Conservation (phyloP, 2,113 vertebrate genomes). For the Calonectris borealis region DNA sequence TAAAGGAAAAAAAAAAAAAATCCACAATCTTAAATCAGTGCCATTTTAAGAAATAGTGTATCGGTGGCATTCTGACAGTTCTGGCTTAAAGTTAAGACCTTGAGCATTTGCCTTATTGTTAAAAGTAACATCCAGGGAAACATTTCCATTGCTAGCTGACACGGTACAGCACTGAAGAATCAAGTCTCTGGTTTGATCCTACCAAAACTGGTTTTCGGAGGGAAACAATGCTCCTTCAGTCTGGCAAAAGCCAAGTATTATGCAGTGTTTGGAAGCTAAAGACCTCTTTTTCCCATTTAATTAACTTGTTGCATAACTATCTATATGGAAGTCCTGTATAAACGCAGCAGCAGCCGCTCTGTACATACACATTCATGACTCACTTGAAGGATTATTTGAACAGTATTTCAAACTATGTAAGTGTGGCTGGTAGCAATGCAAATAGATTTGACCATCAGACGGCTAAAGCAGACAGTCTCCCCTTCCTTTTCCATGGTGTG, state of each 20-base stretch:
- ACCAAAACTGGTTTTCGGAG: background rate
- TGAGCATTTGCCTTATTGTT: background rate
- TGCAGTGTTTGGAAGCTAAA: constrained; percentile 15
- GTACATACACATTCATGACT: background rate
- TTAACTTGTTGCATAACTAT: constrained; percentile 17
- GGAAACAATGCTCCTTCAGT: background rate
- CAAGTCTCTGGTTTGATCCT: background rate
- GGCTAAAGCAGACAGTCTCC: background rate
- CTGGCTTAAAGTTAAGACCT: background rate
- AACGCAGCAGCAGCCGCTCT: background rate
- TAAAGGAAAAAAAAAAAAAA: background rate
- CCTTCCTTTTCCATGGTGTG: background rate
- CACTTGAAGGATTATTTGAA: background rate
- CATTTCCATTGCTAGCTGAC: background rate
- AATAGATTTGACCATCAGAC: background rate
- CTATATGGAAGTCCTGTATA: background rate
- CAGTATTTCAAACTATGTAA: background rate
- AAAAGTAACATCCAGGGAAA: background rate
- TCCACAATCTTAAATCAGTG: background rate
- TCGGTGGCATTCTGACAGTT: background rate
- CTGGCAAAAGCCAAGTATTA: constrained; percentile 11
- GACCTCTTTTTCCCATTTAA: constrained; percentile 28
- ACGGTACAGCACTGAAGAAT: background rate
- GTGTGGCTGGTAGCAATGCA: background rate
- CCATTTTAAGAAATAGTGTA: background rate